Evolutionary conservation across 2,797 vertebrate genomes (phyloP).

Genomic region (Gastrophryne carolinensis): DNA sequence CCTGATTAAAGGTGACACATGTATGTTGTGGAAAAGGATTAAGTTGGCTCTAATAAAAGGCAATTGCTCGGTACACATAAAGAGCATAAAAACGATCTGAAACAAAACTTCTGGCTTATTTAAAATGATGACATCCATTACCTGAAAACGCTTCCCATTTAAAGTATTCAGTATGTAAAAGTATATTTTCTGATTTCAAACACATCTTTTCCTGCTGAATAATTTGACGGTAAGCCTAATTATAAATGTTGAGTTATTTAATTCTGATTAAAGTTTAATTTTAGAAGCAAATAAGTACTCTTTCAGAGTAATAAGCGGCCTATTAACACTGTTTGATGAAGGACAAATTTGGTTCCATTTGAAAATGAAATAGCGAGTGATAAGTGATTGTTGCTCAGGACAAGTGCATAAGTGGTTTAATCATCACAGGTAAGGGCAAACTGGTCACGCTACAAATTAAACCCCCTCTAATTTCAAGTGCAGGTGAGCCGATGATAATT

Average conservation of each 20-base stretch:
- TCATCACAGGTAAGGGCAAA: conserved; percentile 31
- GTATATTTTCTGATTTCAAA: not conserved
- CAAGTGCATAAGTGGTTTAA: conserved; percentile 24
- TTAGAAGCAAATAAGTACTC: conserved; percentile 9
- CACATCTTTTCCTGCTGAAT: not conserved
- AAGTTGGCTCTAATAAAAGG: no score
- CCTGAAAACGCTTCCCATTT: not conserved
- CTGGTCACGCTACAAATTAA: conserved; percentile 36
- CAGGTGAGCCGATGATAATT: conserved; percentile 27
- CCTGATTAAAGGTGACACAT: no score
- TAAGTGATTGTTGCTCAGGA: conserved; percentile 12
- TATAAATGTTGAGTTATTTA: not conserved
- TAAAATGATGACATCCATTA: not conserved
- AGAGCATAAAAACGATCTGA: not conserved
- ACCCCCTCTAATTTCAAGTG: not conserved
- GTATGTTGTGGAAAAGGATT: no score
- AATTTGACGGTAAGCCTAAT: conserved; percentile 23
- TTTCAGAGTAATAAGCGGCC: conserved; percentile 7
- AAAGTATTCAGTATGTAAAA: no score
- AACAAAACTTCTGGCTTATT: not conserved
- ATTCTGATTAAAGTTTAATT: conserved; percentile 21
- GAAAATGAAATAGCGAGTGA: conserved; percentile 8
- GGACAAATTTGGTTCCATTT: conserved; percentile 17
- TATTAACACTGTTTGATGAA: conserved; percentile 33
- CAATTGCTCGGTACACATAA: not conserved